Percentiles rank a stretch among this genome's conserved stretches.
Conservation (phyloP, 1,140 invertebrate genomes). For the Apis dorsata region DNA sequence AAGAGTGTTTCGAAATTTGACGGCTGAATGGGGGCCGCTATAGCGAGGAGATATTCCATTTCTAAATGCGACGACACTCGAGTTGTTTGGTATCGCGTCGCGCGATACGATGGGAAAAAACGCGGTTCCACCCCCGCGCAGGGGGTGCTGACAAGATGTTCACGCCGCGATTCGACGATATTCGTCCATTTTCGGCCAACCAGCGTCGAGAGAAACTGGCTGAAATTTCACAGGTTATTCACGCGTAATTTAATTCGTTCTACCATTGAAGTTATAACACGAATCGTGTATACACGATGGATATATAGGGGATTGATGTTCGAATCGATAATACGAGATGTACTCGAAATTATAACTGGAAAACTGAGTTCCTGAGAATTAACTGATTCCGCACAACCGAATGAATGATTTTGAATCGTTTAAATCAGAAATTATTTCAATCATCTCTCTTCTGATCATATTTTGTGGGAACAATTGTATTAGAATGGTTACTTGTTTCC, state of each 20-base stretch:
- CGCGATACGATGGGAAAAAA: neutral
- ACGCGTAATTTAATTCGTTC: neutral
- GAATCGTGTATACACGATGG: neutral
- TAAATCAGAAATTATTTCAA: too few relatives aligned
- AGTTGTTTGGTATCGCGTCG: neutral
- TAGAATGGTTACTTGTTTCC: too few relatives aligned
- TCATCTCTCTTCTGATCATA: too few relatives aligned
- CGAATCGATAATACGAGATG: neutral
- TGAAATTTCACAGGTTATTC: neutral
- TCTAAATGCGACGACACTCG: constrained; percentile 4
- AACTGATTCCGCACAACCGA: neutral
- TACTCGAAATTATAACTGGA: neutral
- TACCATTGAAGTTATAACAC: neutral
- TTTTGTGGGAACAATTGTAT: too few relatives aligned
- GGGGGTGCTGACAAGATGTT: neutral
- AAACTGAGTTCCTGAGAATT: neutral
- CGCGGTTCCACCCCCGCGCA: neutral
- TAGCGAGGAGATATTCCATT: constrained; percentile 1
- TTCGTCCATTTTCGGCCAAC: neutral
- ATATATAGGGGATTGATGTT: neutral
- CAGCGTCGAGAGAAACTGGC: neutral
- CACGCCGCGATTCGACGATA: neutral
- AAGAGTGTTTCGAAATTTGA: constrained; percentile 13
- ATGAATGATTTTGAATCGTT: neutral
- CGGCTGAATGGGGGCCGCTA: neutral